Evolutionary conservation across 2,113 vertebrate species (phyloP).

Genomic region (Mesocricetus auratus): DNA sequence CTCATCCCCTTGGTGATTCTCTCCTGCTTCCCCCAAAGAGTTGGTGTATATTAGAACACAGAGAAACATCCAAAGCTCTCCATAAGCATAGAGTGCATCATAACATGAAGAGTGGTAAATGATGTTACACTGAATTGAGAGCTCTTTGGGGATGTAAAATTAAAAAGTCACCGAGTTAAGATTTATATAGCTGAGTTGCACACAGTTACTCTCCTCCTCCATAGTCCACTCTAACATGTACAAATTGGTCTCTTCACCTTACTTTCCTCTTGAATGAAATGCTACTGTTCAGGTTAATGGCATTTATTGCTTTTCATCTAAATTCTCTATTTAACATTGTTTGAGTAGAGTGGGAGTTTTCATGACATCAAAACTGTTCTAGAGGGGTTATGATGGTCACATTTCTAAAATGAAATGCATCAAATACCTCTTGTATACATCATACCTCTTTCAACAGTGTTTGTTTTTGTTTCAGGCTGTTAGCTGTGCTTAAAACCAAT

Average conservation of each 20-base stretch:
- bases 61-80: neutral
- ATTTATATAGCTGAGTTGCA: neutral
- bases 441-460: neutral
- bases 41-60: neutral
- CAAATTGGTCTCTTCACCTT: neutral
- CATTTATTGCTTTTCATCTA: neutral
- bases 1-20: neutral
- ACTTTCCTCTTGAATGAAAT: slow-evolving; percentile 17
- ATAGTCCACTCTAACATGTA: accelerated
- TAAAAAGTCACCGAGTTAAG: neutral
- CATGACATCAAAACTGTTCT: neutral
- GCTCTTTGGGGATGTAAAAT: neutral
- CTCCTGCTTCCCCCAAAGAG: neutral
- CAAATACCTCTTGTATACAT: neutral
- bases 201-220: neutral
- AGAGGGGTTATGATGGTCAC: neutral
- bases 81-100: neutral
- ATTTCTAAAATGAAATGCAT: slow-evolving; percentile 4
- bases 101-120: neutral
- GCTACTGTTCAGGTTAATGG: neutral
- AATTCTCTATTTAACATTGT: neutral
- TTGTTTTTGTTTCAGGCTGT: neutral
- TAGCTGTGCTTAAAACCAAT: neutral
- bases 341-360: slow-evolving; percentile 23
- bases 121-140: neutral